Evolutionary conservation across 2,888 invertebrate genomes (phyloP).

Genomic region (Bombyx huttoni): DNA sequence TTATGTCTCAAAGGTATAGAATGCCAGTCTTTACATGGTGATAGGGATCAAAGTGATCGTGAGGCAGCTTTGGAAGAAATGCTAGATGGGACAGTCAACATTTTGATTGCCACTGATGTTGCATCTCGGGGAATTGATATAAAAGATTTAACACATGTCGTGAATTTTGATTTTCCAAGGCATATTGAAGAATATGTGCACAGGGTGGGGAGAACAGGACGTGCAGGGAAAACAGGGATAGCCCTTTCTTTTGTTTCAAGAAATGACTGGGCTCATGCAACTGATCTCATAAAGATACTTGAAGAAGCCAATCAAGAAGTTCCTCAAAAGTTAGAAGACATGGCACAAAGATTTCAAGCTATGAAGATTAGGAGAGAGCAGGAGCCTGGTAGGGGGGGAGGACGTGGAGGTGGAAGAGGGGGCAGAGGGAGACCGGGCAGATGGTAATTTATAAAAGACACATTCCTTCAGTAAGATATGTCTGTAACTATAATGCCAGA

Average conservation of each 20-base stretch:
- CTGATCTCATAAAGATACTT: constrained; percentile 86
- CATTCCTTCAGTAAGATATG: too few species aligned
- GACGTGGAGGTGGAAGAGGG: constrained; percentile 36
- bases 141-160: constrained; percentile 88
- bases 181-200: constrained; percentile 98
- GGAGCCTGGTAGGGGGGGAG: constrained; percentile 57
- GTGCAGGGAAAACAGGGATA: constrained; percentile 89
- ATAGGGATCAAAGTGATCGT: constrained; percentile 84
- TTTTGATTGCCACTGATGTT: constrained; percentile 95
- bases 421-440: constrained; percentile 35
- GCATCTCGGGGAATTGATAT: constrained; percentile 96
- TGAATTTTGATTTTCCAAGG: constrained; percentile 94
- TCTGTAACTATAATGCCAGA: too few species aligned
- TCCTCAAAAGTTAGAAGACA: constrained; percentile 80
- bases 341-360: constrained; percentile 81
- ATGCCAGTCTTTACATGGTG: constrained; percentile 91
- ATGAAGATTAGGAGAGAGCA: constrained; percentile 76
- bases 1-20: constrained; percentile 77
- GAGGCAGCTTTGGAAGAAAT: constrained; percentile 90
- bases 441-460: constrained; percentile 19
- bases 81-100: constrained; percentile 81
- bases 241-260: constrained; percentile 87
- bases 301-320: constrained; percentile 90
- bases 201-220: constrained; percentile 94
- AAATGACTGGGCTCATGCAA: constrained; percentile 86